Base-by-base conservation (phyloP, 2,113 vertebrate species). In the Nannospalax galili region DNA sequence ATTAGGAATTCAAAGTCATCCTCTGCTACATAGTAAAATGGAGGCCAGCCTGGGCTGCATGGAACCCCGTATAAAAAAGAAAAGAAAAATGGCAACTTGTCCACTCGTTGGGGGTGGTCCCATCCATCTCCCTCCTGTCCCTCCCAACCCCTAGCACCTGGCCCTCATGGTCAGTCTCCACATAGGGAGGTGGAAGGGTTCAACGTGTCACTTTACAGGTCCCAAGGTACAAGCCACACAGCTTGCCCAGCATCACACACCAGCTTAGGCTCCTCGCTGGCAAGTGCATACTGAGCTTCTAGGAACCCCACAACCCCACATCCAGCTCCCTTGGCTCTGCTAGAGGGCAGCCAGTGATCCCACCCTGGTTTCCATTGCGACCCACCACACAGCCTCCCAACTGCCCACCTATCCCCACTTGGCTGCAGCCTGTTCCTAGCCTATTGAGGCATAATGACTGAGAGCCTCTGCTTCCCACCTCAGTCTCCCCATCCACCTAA, bases 81-180 rank as follows among this genome's bases (percentile, higher is more conserved):
- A 79, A 58, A 90, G 42, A n/a, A 40, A 62, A 26, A 16, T 28
- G 24, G 42, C 22, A 35, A 35, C 19, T 79, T 3, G 32, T 67
- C 42, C 5, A 1, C 2, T 3, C 12, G 35, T 40, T 12, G 0
- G 1, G 7, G 24, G 22, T 0, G 5, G 17, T 7, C 84, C 24
- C 14, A 0, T 2, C 0, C 5, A 14, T 14, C 10, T 9, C 52
- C 12, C 17, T 40, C 30, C 48, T 1, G 67, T 37, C 52, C 22
- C 4, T 22, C 0, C 35, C 40, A 19, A 32, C 0, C 24, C 6
- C 56, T 11, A 2, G 58, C 2, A 7, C 0, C 1, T 9, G 8
- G 64, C 26, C 79, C 82, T 7, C 17, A 4, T 28, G 5, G 24
- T 2, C 4, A 7, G 35, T 48, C 52, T 30, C 15, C 17, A 35